phyloP scores from a whole-genome alignment of 2,113 vertebrate genomes.

The Electrona antarctica region DNA sequence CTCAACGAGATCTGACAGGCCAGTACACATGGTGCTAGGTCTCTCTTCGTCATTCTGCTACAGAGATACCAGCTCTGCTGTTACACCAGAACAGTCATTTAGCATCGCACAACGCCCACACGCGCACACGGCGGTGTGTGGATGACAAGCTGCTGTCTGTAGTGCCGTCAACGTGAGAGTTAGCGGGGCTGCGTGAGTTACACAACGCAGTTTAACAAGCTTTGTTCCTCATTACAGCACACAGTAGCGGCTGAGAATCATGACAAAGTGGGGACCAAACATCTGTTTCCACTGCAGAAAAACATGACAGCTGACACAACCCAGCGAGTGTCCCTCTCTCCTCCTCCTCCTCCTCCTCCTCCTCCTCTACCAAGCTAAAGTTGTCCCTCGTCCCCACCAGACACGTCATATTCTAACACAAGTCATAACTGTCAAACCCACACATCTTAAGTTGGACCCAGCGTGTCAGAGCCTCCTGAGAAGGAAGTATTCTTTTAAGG shows the following conservation, averaged over 20 bases:
- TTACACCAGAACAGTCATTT: slow-evolving; percentile 28
- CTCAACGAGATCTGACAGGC: too few relatives aligned
- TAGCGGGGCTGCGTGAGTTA: slow-evolving; percentile 9
- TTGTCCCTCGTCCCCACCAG: slow-evolving; percentile 38
- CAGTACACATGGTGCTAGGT: too few relatives aligned
- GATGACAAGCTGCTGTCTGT: slow-evolving; percentile 27
- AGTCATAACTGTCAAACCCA: slow-evolving; percentile 46
- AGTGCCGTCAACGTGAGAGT: slow-evolving; percentile 43
- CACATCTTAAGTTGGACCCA: slow-evolving; percentile 50
- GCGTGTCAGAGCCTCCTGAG: slow-evolving; percentile 49
- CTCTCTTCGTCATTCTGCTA: background rate
- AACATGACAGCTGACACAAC: slow-evolving; percentile 69
- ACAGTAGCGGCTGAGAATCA: slow-evolving; percentile 57
- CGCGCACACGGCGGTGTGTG: slow-evolving; percentile 6
- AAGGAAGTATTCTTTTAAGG: slow-evolving; percentile 60
- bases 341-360: too few relatives aligned
- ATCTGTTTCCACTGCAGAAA: slow-evolving; percentile 54
- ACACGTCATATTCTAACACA: slow-evolving; percentile 62
- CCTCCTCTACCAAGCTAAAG: slow-evolving; percentile 38
- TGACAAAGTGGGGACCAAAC: slow-evolving; percentile 55
- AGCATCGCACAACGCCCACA: slow-evolving; percentile 11
- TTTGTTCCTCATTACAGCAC: slow-evolving; percentile 72
- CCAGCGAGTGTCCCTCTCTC: slow-evolving; percentile 20
- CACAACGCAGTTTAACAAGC: slow-evolving; percentile 55
- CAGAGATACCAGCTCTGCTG: slow-evolving; percentile 22